A percentile compares a stretch with the other conserved stretches of the same genome.
These are phyloP conservation scores for Drosophila monieri DNA, from an alignment of 2,888 invertebrate species.

Conservation along the genomic window DNA sequence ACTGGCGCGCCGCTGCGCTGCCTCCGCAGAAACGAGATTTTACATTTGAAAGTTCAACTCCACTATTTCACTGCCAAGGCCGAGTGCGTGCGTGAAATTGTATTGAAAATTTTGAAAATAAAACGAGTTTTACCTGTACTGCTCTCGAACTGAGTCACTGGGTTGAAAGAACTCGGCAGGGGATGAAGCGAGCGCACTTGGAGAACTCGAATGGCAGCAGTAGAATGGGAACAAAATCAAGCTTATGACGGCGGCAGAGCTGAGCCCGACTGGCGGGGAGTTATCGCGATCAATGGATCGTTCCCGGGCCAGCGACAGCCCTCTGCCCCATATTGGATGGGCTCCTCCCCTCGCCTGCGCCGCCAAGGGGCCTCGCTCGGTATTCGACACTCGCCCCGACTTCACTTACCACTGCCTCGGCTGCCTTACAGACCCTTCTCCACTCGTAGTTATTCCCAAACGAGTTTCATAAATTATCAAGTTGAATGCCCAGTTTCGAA, in stretches of 20 bases:
- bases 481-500: constrained; percentile 82
- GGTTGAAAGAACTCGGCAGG: constrained; percentile 67
- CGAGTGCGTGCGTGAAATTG: constrained; percentile 11
- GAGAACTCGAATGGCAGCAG: constrained; percentile 5
- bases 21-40: no score
- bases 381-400: not conserved
- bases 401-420: constrained; percentile 6
- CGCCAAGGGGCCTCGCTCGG: not conserved
- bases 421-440: constrained; percentile 52
- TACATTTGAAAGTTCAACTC: not conserved
- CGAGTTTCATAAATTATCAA: constrained; percentile 80
- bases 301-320: constrained; percentile 22
- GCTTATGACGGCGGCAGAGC: constrained; percentile 32
- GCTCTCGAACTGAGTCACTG: constrained; percentile 59
- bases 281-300: constrained; percentile 36
- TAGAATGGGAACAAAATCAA: constrained; percentile 10
- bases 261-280: constrained; percentile 20
- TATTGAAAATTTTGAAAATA: constrained; percentile 51
- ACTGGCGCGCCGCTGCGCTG: no score
- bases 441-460: constrained; percentile 56
- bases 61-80: constrained; percentile 49
- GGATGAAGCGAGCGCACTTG: constrained; percentile 17
- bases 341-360: not conserved
- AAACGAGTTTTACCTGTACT: constrained; percentile 70
- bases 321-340: constrained; percentile 47